Percentiles rank a stretch among this genome's conserved stretches.
phyloP scores from a whole-genome alignment of 2,113 vertebrate species.

The Promerops cafer region DNA sequence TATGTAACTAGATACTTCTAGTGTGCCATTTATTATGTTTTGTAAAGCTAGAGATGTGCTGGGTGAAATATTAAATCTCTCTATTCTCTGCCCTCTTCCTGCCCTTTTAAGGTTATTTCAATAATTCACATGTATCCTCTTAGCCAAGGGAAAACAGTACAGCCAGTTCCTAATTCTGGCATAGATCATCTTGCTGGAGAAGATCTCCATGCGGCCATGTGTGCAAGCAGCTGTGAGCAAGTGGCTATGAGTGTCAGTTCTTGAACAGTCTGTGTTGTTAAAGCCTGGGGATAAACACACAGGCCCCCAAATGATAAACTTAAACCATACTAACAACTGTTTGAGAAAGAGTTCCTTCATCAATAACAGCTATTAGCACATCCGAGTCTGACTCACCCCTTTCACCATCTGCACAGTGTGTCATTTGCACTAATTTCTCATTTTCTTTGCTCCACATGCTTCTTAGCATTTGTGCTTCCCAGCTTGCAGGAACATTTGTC shows the following conservation, averaged over 20 bases:
- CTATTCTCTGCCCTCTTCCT: background rate
- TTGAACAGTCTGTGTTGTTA: conserved; percentile 4
- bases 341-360: conserved; percentile 1
- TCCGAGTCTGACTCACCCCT: background rate
- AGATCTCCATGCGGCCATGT: background rate
- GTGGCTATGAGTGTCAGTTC: background rate
- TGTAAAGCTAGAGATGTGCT: background rate
- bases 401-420: background rate
- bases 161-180: background rate
- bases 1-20: background rate
- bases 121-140: background rate
- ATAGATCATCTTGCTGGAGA: background rate
- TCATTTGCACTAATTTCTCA: background rate
- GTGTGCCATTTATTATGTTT: background rate
- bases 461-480: background rate
- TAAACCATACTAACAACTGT: background rate
- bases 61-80: background rate
- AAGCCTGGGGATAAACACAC: background rate
- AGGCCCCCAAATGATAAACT: background rate
- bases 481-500: background rate
- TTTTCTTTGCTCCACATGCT: background rate
- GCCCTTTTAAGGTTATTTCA: background rate
- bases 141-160: background rate
- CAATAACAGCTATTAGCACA: conserved; percentile 5
- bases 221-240: background rate